Percentiles rank a stretch among this genome's conserved stretches.
phyloP scores from a whole-genome alignment of 2,113 vertebrate species.

The Ursus arctos region DNA sequence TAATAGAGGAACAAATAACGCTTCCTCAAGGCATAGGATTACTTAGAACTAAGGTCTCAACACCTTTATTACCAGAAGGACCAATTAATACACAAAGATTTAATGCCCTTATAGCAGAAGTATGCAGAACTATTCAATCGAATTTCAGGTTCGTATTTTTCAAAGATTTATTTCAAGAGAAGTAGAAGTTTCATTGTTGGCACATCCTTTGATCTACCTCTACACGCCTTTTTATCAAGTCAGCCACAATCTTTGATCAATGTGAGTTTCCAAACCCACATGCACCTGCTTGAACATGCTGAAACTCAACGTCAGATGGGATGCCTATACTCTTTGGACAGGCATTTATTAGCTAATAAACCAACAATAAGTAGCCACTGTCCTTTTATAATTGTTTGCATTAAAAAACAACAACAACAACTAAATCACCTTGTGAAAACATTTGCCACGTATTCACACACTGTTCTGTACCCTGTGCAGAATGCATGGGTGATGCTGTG shows the following conservation, averaged over 20 bases:
- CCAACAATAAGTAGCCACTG: background rate
- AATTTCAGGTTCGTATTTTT: background rate
- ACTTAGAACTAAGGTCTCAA: background rate
- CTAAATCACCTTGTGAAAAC: background rate
- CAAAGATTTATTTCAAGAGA: conserved; percentile 38
- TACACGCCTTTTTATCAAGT: background rate
- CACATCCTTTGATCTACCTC: background rate
- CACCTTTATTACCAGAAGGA: background rate
- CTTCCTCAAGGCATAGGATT: background rate
- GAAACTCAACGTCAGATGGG: background rate
- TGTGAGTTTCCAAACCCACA: background rate
- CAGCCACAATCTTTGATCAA: background rate
- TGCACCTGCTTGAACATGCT: background rate
- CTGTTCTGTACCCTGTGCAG: background rate
- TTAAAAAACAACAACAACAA: background rate
- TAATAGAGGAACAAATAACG: background rate
- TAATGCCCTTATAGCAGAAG: background rate
- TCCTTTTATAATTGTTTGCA: background rate
- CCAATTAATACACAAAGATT: background rate
- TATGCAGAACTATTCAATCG: background rate
- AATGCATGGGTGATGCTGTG: background rate
- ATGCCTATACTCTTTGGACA: background rate
- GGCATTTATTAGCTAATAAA: background rate
- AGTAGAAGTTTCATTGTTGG: background rate
- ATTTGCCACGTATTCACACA: background rate